These are phyloP conservation scores for Poecile atricapillus DNA, from an alignment of 2,113 vertebrate genomes.

Conservation along the genomic window DNA sequence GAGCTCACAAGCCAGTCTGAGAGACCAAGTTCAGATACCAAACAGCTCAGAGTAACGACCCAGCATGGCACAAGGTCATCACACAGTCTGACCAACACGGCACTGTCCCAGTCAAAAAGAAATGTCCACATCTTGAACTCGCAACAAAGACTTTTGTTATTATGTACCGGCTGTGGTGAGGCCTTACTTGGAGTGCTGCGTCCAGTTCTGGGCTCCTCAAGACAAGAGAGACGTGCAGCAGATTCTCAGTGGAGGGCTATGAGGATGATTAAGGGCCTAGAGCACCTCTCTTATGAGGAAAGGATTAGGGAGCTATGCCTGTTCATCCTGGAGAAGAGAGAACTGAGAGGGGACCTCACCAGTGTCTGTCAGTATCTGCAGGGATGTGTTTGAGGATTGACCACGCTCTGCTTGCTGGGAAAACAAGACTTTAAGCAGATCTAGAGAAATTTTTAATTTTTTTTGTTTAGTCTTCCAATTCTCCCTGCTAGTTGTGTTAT, in stretches of 20 bases:
- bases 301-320: background rate
- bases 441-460: background rate
- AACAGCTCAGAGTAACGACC: background rate
- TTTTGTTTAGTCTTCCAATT: background rate
- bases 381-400: background rate
- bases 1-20: background rate
- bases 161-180: rapidly evolving
- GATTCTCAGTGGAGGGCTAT: background rate
- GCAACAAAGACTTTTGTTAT: background rate
- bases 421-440: background rate
- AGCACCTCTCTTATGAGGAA: background rate
- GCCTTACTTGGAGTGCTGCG: rapidly evolving
- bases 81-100: background rate
- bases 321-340: background rate
- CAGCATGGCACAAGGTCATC: background rate
- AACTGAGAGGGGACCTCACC: background rate
- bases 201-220: background rate
- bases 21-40: background rate
- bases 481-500: background rate
- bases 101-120: background rate
- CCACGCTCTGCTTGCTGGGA: rapidly evolving
- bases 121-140: background rate
- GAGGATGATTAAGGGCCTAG: background rate
- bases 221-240: background rate
- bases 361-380: background rate